phyloP scores from a whole-genome alignment of 2,113 vertebrate species.

The Fulmarus glacialis region DNA sequence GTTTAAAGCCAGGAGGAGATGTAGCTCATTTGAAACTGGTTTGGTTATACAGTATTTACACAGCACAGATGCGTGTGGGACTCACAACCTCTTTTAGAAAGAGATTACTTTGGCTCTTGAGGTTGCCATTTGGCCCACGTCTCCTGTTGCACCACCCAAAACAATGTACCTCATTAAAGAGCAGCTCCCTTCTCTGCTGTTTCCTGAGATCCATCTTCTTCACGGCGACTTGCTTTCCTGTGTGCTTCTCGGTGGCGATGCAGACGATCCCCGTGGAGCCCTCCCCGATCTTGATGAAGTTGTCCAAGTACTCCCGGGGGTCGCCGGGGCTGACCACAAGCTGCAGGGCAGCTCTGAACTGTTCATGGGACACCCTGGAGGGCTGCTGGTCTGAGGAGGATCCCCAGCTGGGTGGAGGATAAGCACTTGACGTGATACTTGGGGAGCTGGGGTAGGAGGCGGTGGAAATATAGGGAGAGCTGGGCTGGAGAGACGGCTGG shows the following conservation, averaged over 20 bases:
- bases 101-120: accelerated
- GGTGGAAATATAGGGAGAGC: constrained; percentile 91
- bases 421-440: constrained; percentile 87
- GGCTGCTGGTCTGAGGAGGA: constrained; percentile 93
- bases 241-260: constrained; percentile 96
- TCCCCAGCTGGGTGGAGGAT: constrained; percentile 94
- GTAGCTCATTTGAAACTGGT: background rate
- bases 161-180: constrained; percentile 91
- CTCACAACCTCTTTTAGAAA: background rate
- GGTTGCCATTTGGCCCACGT: background rate
- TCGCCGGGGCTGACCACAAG: constrained; percentile 96
- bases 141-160: background rate
- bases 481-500: constrained; percentile 86
- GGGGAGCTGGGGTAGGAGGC: constrained; percentile 94
- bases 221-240: constrained; percentile 94
- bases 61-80: accelerated
- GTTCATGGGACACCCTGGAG: constrained; percentile 95
- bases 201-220: constrained; percentile 99
- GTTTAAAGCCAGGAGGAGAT: background rate
- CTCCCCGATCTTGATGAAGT: constrained; percentile 98
- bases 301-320: constrained; percentile 96
- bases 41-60: background rate
- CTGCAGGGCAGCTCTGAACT: constrained; percentile 95
- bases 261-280: constrained; percentile 98
- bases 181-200: constrained; percentile 94